phyloP scores from a whole-genome alignment of 2,888 invertebrate species.

The Dasypolia templi region DNA sequence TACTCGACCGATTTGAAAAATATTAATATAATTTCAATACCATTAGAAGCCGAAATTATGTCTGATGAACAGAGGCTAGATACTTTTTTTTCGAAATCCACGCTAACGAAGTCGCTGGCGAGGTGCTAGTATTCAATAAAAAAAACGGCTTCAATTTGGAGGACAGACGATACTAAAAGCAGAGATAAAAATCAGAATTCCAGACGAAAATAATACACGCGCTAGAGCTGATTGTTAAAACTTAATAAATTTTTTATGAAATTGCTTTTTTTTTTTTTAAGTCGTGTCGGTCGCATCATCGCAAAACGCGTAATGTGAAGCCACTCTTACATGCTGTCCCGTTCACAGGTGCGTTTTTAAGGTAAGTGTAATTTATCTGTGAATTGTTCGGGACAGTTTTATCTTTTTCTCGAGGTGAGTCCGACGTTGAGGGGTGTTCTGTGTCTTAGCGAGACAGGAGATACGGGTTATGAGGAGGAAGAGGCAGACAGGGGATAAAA shows the following conservation, averaged over 20 bases:
- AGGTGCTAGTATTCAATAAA: too few relatives aligned
- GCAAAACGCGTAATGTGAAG: conserved; percentile 36
- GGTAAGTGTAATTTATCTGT: conserved; percentile 83
- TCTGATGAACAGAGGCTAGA: too few relatives aligned
- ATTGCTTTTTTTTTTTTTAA: too few relatives aligned
- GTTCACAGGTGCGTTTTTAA: conserved; percentile 80
- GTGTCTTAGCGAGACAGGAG: conserved; percentile 68
- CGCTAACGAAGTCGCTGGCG: too few relatives aligned
- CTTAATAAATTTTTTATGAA: too few relatives aligned
- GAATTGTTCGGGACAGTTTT: conserved; percentile 83
- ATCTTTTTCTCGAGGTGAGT: conserved; percentile 74
- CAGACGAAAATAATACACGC: too few relatives aligned
- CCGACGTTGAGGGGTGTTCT: conserved; percentile 65
- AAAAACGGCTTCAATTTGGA: neutral
- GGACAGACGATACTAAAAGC: neutral
- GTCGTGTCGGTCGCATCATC: neutral
- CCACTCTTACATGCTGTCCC: conserved; percentile 65
- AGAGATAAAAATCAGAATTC: neutral
- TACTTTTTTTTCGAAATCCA: too few relatives aligned
- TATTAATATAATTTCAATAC: too few relatives aligned
- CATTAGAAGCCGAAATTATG: too few relatives aligned
- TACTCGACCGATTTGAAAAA: too few relatives aligned
- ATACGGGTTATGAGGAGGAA: conserved; percentile 46
- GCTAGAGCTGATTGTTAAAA: too few relatives aligned
- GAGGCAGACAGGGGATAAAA: conserved; percentile 27